A percentile compares a stretch with the other conserved stretches of the same genome.
These are phyloP conservation scores for Parelbella ahira DNA, from an alignment of 2,888 invertebrate species.

Conservation along the genomic window DNA sequence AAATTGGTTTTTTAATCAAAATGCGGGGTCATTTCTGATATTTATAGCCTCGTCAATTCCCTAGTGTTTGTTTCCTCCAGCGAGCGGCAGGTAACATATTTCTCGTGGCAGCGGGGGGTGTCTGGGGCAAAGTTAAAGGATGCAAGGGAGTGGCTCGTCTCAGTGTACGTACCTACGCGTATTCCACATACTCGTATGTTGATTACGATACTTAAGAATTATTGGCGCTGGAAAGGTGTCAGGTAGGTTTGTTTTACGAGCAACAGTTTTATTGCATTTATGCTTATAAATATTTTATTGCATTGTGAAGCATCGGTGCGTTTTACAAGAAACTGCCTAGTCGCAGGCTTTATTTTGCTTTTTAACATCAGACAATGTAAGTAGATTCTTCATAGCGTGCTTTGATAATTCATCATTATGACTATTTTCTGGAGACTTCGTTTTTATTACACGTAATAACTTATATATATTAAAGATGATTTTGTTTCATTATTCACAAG, in stretches of 20 bases:
- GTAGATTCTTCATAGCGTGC: neutral
- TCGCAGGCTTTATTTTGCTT: constrained; percentile 15
- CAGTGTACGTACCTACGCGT: constrained; percentile 35
- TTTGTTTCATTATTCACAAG: no score
- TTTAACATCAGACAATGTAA: constrained; percentile 2
- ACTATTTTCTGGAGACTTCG: no score
- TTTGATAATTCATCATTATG: no score
- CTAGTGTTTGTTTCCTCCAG: constrained; percentile 68
- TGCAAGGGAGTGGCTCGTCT: constrained; percentile 43
- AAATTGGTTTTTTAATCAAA: constrained; percentile 71
- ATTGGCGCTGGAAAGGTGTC: constrained; percentile 24
- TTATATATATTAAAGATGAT: no score
- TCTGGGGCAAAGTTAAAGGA: constrained; percentile 51
- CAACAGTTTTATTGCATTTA: constrained; percentile 26
- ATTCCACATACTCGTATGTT: constrained; percentile 18
- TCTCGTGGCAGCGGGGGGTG: constrained; percentile 65
- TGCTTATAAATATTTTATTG: constrained; percentile 27
- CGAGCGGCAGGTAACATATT: constrained; percentile 67
- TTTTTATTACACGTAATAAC: no score
- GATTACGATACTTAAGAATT: constrained; percentile 26
- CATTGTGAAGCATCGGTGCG: constrained; percentile 18
- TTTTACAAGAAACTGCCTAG: constrained; percentile 21
- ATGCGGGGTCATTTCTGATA: constrained; percentile 60
- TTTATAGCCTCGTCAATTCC: constrained; percentile 64
- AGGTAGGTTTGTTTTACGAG: constrained; percentile 25